Evolutionary conservation across 2,113 vertebrate species (phyloP).

Genomic region (Hippocampus comes): DNA sequence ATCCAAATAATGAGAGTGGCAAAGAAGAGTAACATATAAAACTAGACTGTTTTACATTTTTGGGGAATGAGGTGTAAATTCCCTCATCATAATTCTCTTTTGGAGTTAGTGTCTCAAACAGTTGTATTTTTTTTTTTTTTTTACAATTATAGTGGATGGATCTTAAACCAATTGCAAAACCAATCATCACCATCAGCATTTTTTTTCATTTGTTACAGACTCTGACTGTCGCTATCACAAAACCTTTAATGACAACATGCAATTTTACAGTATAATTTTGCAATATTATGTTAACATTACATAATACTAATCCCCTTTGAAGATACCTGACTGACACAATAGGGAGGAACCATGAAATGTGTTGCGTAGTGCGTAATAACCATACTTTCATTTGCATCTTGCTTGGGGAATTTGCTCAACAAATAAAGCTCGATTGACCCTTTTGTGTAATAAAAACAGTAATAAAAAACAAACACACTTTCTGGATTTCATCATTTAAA

Average conservation of each 20-base stretch:
- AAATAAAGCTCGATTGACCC: too few species aligned
- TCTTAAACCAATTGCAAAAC: background rate
- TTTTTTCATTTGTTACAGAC: background rate
- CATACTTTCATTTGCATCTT: too few species aligned
- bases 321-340: too few species aligned
- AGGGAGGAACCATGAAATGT: too few species aligned
- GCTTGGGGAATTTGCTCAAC: too few species aligned
- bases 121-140: background rate
- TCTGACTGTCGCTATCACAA: background rate
- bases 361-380: background rate
- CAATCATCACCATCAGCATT: background rate
- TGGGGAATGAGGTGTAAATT: background rate
- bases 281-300: too few species aligned
- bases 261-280: too few species aligned
- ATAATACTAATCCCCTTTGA: background rate
- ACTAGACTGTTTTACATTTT: background rate
- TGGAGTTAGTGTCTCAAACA: background rate
- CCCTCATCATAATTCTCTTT: background rate
- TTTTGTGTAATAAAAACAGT: background rate
- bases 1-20: background rate
- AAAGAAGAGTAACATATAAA: background rate
- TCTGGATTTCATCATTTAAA: background rate
- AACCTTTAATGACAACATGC: background rate
- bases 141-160: background rate
- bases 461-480: background rate